Conservation (phyloP, 2,888 invertebrate species). For the Orchestes rusci region DNA sequence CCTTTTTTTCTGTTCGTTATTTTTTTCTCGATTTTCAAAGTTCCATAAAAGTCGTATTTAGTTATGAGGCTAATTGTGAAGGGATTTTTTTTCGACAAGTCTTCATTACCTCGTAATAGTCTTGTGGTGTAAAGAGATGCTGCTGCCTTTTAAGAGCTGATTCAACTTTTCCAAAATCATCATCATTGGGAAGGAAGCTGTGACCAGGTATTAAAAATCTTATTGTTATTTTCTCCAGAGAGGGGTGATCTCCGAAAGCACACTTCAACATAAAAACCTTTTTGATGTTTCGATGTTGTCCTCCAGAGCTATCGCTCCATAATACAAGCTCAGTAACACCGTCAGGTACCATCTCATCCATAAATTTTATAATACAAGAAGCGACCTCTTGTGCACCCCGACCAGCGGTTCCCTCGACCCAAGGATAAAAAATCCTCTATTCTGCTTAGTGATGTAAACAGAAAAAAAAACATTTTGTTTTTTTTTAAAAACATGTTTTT, state of each 20-base stretch:
- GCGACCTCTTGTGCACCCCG: constrained; percentile 24
- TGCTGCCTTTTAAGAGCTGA: constrained; percentile 27
- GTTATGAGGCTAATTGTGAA: constrained; percentile 14
- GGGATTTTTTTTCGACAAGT: constrained; percentile 22
- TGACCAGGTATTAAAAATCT: constrained; percentile 27
- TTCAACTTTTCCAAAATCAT: constrained; percentile 29
- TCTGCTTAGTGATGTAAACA: too few relatives aligned
- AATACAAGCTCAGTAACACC: constrained; percentile 22
- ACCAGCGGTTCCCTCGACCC: too few relatives aligned
- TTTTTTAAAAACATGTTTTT: too few relatives aligned
- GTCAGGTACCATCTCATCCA: constrained; percentile 15
- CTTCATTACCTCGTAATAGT: constrained; percentile 21
- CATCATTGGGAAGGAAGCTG: constrained; percentile 27
- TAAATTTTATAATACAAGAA: too few relatives aligned
- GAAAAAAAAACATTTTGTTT: too few relatives aligned
- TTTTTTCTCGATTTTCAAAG: constrained; percentile 19
- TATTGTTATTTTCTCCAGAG: constrained; percentile 19
- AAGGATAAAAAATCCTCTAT: constrained; percentile 15
- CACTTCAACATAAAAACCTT: constrained; percentile 20
- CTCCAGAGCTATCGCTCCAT: constrained; percentile 30
- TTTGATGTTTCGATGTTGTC: constrained; percentile 22
- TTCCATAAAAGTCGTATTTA: constrained; percentile 21
- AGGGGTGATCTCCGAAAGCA: constrained; percentile 9
- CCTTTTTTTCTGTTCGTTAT: constrained; percentile 23
- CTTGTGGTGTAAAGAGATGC: constrained; percentile 22